phyloP scores from a whole-genome alignment of 2,888 invertebrate genomes.

The Liodrosophila aerea region DNA sequence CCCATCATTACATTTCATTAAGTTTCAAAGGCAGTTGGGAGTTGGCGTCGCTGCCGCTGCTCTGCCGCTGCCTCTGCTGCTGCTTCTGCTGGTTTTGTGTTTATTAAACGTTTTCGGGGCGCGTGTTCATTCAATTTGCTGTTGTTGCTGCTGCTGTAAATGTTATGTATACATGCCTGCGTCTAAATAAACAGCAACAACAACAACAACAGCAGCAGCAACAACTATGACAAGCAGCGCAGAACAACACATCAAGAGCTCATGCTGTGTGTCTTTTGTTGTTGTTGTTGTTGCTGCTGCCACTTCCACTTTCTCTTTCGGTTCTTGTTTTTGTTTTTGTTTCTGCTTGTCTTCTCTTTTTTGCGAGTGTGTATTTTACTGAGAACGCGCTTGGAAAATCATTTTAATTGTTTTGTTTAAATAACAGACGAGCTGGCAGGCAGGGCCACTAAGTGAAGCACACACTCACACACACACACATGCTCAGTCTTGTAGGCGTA shows the following conservation, averaged over 20 bases:
- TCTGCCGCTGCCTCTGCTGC: slow-evolving; percentile 8
- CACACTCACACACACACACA: no score
- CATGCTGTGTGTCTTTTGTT: slow-evolving; percentile 31
- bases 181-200: slow-evolving; percentile 68
- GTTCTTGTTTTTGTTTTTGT: neutral
- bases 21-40: slow-evolving; percentile 48
- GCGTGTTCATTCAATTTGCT: slow-evolving; percentile 78
- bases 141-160: slow-evolving; percentile 51
- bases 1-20: slow-evolving; percentile 78
- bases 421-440: slow-evolving; percentile 58
- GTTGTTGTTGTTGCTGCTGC: slow-evolving; percentile 10
- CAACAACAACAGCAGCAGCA: slow-evolving; percentile 32
- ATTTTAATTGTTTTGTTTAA: slow-evolving; percentile 79
- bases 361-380: slow-evolving; percentile 17
- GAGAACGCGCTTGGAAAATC: slow-evolving; percentile 59
- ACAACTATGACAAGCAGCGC: slow-evolving; percentile 19
- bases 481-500: slow-evolving; percentile 59
- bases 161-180: slow-evolving; percentile 76
- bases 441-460: slow-evolving; percentile 16
- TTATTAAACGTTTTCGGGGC: slow-evolving; percentile 78
- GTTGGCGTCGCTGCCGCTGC: slow-evolving; percentile 22
- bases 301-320: slow-evolving; percentile 2
- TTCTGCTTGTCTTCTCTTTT: neutral
- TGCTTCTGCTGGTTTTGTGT: slow-evolving; percentile 62
- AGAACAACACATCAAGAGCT: slow-evolving; percentile 46